Base-by-base conservation (phyloP, 2,113 vertebrate species). In the Larimichthys crocea region DNA sequence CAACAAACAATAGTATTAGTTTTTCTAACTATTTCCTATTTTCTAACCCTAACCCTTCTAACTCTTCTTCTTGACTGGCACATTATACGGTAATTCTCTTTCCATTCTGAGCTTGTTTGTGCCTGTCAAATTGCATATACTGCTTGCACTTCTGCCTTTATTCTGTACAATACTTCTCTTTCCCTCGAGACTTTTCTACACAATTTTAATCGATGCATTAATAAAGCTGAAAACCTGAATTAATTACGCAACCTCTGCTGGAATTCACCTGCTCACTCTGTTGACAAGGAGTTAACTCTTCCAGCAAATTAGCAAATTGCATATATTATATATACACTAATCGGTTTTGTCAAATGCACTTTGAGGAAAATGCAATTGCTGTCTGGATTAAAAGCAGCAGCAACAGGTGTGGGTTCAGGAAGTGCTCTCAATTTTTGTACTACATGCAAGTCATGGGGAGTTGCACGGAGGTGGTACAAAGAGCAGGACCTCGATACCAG, bases 1-100 rank as follows among this genome's bases (percentile, higher is more conserved):
- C 55, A 77, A 77, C 53, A 74, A 66, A 79, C 83, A 84, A 46
- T 19, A 59, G 19, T n/a, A 35, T 75, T 52, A 16, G 14, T 52
- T 80, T 79, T 69, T 79, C 76, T 31, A 53, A 50, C 55, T 44
- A 24, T 29, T 62, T 70, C 48, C 16, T 56, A 11, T 69, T 80
- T 84, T 62, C 50, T 55, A 46, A 24, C 9, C 31, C 31, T 35
- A 35, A 35, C 31, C 31, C 7, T 35, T 35, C 7, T 19, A 12
- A 20, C 15, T 26, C 14, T 29, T 59, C 14, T 15, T 61, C 9
- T 50, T 64, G 35, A 73, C n/a, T n/a, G 57, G 31, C 26, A 65
- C 20, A 65, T 16, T 44, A 49, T 75, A 26, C 31, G 48, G 31
- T 35, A 7, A 35, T 22, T 40, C 12, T 17, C 14, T 31, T 53